A percentile compares a stretch with the other conserved stretches of the same genome.
Evolutionary conservation across 53 echinoderm and acorn worm species (phyloP).

Genomic region (Antedon mediterranea): DNA sequence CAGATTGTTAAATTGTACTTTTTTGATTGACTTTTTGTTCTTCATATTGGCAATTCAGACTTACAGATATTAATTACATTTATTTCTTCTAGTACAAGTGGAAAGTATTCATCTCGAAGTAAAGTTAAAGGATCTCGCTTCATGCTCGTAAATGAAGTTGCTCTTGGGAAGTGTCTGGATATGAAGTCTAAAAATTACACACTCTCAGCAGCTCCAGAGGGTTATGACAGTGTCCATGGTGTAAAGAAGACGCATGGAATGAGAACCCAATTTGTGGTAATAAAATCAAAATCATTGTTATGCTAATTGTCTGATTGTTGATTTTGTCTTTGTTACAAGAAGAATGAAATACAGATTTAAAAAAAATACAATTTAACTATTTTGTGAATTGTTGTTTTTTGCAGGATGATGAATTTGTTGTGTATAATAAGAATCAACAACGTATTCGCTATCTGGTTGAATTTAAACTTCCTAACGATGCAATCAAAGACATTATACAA

Average conservation of each 20-base stretch:
- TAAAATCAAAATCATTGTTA: no score
- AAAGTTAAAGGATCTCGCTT: constrained; percentile 46
- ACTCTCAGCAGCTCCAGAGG: constrained; percentile 36
- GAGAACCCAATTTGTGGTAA: constrained; percentile 47
- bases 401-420: constrained; percentile 67
- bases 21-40: no score
- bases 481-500: neutral
- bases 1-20: no score
- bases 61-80: no score
- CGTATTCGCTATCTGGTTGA: constrained; percentile 66
- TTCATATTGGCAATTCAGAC: no score
- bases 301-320: no score
- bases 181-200: constrained; percentile 26
- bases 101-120: constrained; percentile 45
- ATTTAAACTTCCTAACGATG: constrained; percentile 29
- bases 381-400: neutral
- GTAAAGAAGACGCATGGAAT: constrained; percentile 16
- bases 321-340: no score
- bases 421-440: constrained; percentile 57
- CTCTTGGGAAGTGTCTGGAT: constrained; percentile 45
- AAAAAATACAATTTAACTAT: neutral
- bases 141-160: constrained; percentile 56
- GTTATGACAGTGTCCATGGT: constrained; percentile 54
- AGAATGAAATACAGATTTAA: no score
- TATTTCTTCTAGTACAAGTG: constrained; percentile 58